Evolutionary conservation across 2,113 vertebrate species (phyloP).

Genomic region (Felis chaus): DNA sequence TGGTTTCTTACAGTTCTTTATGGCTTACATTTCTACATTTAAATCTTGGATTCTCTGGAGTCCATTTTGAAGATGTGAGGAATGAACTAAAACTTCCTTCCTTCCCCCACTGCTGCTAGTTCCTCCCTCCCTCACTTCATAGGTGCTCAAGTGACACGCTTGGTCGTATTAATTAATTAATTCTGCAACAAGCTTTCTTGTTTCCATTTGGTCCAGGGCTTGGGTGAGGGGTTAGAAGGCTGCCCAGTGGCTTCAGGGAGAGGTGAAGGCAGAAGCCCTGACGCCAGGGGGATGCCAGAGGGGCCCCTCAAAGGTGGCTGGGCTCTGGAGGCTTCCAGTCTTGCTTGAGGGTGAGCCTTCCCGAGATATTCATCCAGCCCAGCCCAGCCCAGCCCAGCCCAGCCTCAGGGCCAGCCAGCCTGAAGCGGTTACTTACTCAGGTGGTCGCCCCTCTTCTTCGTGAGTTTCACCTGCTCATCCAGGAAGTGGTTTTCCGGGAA

Average conservation of each 20-base stretch:
- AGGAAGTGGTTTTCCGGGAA: neutral
- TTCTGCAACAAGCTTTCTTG: neutral
- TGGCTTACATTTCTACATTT: neutral
- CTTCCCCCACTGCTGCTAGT: neutral
- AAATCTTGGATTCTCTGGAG: neutral
- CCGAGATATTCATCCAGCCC: neutral
- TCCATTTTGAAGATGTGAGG: neutral
- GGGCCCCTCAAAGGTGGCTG: neutral
- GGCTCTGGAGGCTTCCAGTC: neutral
- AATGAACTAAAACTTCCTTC: neutral
- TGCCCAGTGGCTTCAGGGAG: neutral
- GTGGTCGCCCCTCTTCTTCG: neutral
- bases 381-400: neutral
- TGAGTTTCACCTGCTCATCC: neutral
- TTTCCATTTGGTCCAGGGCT: neutral
- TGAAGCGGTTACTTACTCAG: neutral
- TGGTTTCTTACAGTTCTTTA: neutral
- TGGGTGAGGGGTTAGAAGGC: neutral
- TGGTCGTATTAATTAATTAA: neutral
- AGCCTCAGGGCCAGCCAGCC: neutral
- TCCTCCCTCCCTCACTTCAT: no score
- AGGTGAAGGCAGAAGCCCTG: neutral
- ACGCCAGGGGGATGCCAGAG: neutral
- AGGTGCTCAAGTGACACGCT: neutral
- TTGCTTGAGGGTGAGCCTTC: neutral